These are phyloP conservation scores for Cydia splendana DNA, from an alignment of 1,140 invertebrate species.

Conservation along the genomic window DNA sequence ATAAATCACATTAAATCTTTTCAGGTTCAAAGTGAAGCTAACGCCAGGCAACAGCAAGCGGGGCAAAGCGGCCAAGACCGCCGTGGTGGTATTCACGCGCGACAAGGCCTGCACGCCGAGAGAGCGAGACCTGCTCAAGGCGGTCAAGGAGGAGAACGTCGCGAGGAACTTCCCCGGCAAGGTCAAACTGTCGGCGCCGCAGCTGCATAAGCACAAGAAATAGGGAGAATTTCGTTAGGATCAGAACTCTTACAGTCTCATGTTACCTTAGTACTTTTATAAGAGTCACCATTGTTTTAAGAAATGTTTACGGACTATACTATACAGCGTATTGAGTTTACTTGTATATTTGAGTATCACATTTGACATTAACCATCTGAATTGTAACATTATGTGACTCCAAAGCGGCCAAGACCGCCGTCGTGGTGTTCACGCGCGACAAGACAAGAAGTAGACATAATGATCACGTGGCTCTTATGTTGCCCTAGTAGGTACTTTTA, in stretches of 20 bases:
- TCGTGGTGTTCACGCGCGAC: no score
- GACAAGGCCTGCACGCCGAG: conserved; percentile 89
- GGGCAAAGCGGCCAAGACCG: conserved; percentile 97
- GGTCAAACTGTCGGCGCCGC: conserved; percentile 95
- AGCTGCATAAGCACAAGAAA: conserved; percentile 83
- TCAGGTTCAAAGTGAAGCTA: conserved; percentile 96
- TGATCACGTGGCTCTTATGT: no score
- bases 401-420: no score
- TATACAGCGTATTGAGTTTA: no score
- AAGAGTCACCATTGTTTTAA: background rate
- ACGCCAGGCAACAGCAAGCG: conserved; percentile 96
- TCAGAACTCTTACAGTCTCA: background rate
- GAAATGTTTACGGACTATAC: no score
- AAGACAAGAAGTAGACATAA: no score
- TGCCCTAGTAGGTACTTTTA: background rate
- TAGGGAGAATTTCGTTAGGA: conserved; percentile 35
- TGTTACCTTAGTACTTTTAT: background rate
- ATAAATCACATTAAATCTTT: no score
- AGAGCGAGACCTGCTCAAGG: conserved; percentile 96
- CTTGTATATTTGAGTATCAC: no score
- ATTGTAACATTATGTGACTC: no score
- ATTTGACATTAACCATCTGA: no score
- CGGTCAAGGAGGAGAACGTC: conserved; percentile 95
- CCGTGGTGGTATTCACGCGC: conserved; percentile 92
- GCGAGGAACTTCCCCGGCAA: conserved; percentile 98